These are phyloP conservation scores for Eurystomus gularis DNA, from an alignment of 2,113 vertebrate genomes.

Conservation along the genomic window DNA sequence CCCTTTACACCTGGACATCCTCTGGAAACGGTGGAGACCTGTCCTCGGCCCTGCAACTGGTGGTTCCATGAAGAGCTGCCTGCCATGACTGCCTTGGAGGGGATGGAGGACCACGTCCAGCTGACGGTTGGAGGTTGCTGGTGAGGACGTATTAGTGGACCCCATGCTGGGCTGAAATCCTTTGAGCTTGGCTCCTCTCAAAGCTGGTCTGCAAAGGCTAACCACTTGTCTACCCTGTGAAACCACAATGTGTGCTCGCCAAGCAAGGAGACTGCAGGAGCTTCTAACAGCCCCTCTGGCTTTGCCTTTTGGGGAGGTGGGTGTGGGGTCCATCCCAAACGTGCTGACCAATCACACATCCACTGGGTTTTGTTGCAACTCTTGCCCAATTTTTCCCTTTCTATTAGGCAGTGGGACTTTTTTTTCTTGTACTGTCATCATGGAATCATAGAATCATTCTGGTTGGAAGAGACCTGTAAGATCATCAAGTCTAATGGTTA, in stretches of 20 bases:
- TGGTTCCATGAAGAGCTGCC: neutral
- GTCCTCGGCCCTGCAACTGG: neutral
- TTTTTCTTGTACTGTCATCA: neutral
- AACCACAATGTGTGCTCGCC: neutral
- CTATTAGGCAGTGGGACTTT: neutral
- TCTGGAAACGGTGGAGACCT: neutral
- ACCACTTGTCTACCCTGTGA: neutral
- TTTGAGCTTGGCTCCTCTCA: neutral
- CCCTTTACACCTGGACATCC: neutral
- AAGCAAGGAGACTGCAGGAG: neutral
- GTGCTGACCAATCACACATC: rapidly evolving
- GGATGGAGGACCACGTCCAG: neutral
- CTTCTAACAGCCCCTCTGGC: neutral
- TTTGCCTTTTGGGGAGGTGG: neutral
- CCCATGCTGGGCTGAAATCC: neutral
- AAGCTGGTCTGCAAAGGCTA: neutral
- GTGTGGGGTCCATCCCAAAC: neutral
- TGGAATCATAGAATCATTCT: too few relatives aligned
- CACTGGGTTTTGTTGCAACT: neutral
- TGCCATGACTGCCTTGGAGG: neutral
- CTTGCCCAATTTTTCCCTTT: neutral
- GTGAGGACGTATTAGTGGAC: neutral
- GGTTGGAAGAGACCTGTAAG: too few relatives aligned
- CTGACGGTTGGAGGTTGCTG: neutral
- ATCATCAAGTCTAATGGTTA: too few relatives aligned